These are phyloP conservation scores for Abscondita cerata DNA, from an alignment of 2,888 invertebrate species.

Conservation along the genomic window DNA sequence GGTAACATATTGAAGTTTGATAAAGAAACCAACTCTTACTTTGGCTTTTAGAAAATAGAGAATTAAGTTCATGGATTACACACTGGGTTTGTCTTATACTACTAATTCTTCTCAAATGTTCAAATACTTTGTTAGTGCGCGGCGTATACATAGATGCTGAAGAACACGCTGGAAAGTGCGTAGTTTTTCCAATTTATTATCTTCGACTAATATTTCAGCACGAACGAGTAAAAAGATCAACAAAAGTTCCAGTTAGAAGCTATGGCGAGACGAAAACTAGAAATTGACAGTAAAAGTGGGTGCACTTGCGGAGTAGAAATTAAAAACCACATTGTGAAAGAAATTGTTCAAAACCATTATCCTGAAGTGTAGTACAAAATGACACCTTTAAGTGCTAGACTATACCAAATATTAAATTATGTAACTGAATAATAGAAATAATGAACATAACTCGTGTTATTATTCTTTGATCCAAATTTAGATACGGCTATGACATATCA, in stretches of 20 bases:
- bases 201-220: constrained; percentile 78
- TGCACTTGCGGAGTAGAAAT: constrained; percentile 31
- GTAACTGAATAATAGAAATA: too few relatives aligned
- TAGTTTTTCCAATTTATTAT: constrained; percentile 85
- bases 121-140: constrained; percentile 85
- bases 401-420: too few relatives aligned
- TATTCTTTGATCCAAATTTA: background rate
- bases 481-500: too few relatives aligned
- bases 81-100: constrained; percentile 76
- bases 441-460: background rate
- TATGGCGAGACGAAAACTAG: constrained; percentile 39
- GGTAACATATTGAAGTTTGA: constrained; percentile 59
- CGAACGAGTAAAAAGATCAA: constrained; percentile 66
- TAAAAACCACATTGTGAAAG: constrained; percentile 44
- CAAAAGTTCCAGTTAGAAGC: constrained; percentile 42
- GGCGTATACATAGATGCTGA: constrained; percentile 90
- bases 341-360: constrained; percentile 25
- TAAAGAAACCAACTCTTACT: background rate
- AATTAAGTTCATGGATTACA: constrained; percentile 82
- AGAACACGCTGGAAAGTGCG: constrained; percentile 81
- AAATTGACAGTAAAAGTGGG: constrained; percentile 32
- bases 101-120: constrained; percentile 81
- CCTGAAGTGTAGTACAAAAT: constrained; percentile 21
- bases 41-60: constrained; percentile 67
- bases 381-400: background rate